Evolutionary conservation across 2,888 invertebrate genomes (phyloP).

Genomic region (Aphidoletes aphidimyza): DNA sequence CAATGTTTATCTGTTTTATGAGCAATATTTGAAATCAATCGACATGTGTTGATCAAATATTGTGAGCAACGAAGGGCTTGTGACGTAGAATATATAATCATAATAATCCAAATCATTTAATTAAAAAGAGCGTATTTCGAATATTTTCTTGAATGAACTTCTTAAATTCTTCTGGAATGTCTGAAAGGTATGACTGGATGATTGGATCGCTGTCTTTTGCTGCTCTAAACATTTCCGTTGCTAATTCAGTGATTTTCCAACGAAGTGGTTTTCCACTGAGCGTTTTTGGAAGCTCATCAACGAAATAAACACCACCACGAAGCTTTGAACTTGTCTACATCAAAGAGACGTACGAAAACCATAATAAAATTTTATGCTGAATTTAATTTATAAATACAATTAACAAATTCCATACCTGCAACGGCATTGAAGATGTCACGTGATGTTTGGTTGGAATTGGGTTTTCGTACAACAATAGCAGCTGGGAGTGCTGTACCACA

Average conservation of each 20-base stretch:
- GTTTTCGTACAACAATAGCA: neutral
- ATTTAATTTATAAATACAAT: neutral
- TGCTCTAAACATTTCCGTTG: neutral
- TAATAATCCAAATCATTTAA: no score
- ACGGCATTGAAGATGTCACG: neutral
- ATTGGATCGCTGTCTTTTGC: neutral
- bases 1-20: no score
- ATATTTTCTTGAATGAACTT: no score
- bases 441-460: neutral
- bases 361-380: no score
- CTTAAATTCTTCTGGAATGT: neutral
- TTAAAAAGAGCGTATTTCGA: no score
- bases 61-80: no score
- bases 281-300: neutral
- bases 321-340: neutral
- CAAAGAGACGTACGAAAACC: neutral
- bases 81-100: no score
- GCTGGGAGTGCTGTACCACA: neutral
- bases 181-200: neutral
- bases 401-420: neutral
- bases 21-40: no score
- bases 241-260: neutral
- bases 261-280: neutral
- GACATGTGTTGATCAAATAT: no score
- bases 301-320: neutral